Base-by-base conservation (phyloP, 30 jellyfish, hydroid and myxozoan genomes). In the Rhopilema esculentum region DNA sequence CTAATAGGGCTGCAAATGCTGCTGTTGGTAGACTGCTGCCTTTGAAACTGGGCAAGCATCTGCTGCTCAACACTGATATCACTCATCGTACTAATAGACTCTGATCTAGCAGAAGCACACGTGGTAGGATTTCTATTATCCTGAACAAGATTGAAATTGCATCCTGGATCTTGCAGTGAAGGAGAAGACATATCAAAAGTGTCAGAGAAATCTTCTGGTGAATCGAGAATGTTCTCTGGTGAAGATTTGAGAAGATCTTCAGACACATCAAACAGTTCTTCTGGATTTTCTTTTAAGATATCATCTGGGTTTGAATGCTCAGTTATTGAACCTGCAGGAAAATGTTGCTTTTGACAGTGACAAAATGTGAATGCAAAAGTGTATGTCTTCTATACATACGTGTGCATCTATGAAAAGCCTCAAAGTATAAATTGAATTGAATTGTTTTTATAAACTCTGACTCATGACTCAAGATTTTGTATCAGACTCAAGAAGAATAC, bases 91-190 rank as follows among this genome's bases (percentile, higher is more conserved):
- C 96, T 80, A 79, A 88, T 68, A 53, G 96, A 88, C 24, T 88
- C 91, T 19, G 96, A 88, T 65, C 96, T 70, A 24, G 75, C 92
- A 88, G 96, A 88, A 80, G 96, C 88, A 88, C 96, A 88, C 87
- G 96, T 88, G 91, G 91, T 80, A 80, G 96, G 89, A 61, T 30
- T 31, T 33, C 77, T 82, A 22, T 79, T 53, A 0, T 80, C 90
- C 28, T 61, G 84, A 27, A 85, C 86, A 48, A 80, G 51, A 25
- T 71, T 72, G 77, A 80, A 72, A 0, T 89, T 48, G 53, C 66
- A 80, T 20, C 30, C 64, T 1, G 96, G 92, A 61, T 88, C 90
- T 1, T 71, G 63, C 76, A 88, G 84, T 32, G 85, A n/a, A 29
- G 73, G 12, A 7, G 91, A 84, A 1, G 91, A 71, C 89, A 76